A percentile compares a stretch with the other conserved stretches of the same genome.
These are phyloP conservation scores for Oreonectes daqikongensis DNA, from an alignment of 2,797 vertebrate genomes.

Conservation along the genomic window DNA sequence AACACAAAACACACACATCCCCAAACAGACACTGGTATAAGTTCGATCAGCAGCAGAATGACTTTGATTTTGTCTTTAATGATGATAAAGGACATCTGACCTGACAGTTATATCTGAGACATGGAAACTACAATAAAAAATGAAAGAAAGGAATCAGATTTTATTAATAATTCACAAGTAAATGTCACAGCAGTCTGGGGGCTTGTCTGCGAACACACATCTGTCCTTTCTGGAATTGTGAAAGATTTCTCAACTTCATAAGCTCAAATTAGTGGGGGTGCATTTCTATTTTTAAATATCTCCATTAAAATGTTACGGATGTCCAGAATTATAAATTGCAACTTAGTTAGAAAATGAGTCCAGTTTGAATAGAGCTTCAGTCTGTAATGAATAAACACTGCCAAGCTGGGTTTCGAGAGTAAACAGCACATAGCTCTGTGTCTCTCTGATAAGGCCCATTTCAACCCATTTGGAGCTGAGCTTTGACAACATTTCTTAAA, in stretches of 20 bases:
- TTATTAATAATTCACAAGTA: not conserved
- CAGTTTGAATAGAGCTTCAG: not conserved
- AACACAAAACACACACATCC: not conserved
- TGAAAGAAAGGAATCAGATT: conserved; percentile 14
- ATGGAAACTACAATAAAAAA: not conserved
- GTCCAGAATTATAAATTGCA: not conserved
- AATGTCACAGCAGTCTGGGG: not conserved
- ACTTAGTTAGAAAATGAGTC: no score
- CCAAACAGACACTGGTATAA: not conserved
- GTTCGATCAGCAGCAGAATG: not conserved
- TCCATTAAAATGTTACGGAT: conserved; percentile 4
- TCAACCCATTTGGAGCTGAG: conserved; percentile 56
- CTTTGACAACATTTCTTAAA: conserved; percentile 50
- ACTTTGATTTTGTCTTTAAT: conserved; percentile 2
- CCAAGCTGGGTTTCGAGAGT: conserved; percentile 51
- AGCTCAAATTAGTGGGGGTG: not conserved
- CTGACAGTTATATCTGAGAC: not conserved
- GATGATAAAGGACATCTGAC: conserved; percentile 4
- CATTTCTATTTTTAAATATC: not conserved
- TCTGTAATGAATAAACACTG: conserved; percentile 52
- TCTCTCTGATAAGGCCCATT: conserved; percentile 54
- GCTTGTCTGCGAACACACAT: not conserved
- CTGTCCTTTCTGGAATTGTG: not conserved
- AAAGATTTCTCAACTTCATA: not conserved
- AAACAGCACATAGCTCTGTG: conserved; percentile 55